Evolutionary conservation across 2,797 vertebrate species (phyloP).

Genomic region (Notolepis coatsorum): DNA sequence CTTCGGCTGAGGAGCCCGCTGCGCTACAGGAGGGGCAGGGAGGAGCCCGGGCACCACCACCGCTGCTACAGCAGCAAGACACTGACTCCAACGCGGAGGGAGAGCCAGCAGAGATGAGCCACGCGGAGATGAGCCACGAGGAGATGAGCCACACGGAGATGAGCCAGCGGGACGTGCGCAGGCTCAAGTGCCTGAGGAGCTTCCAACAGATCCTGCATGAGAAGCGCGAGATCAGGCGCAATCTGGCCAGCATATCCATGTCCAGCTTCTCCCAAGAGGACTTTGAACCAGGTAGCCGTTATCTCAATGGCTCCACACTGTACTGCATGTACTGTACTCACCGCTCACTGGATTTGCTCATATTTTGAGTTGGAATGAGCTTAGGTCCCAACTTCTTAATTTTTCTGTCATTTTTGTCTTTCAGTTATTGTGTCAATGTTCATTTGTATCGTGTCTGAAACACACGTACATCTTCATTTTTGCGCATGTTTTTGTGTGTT

Average conservation of each 20-base stretch:
- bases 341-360: neutral
- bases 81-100: slow-evolving; percentile 30
- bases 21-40: slow-evolving; percentile 22
- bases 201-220: slow-evolving; percentile 94
- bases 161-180: slow-evolving; percentile 84
- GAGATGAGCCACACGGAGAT: slow-evolving; percentile 45
- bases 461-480: neutral
- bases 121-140: slow-evolving; percentile 28
- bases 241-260: slow-evolving; percentile 85
- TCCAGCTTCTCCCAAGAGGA: slow-evolving; percentile 86
- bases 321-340: neutral
- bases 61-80: neutral
- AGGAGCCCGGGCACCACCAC: slow-evolving; percentile 6
- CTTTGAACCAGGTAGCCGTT: slow-evolving; percentile 73
- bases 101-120: slow-evolving; percentile 14
- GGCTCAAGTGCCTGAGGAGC: slow-evolving; percentile 89
- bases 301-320: neutral
- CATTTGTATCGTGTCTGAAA: neutral
- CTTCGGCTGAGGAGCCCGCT: slow-evolving; percentile 38
- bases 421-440: neutral
- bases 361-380: neutral
- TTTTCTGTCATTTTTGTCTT: slow-evolving; percentile 2
- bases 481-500: neutral
- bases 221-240: slow-evolving; percentile 90
- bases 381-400: neutral